Base-by-base conservation (phyloP, 2,113 vertebrate species). In the Bothrops jararaca region DNA sequence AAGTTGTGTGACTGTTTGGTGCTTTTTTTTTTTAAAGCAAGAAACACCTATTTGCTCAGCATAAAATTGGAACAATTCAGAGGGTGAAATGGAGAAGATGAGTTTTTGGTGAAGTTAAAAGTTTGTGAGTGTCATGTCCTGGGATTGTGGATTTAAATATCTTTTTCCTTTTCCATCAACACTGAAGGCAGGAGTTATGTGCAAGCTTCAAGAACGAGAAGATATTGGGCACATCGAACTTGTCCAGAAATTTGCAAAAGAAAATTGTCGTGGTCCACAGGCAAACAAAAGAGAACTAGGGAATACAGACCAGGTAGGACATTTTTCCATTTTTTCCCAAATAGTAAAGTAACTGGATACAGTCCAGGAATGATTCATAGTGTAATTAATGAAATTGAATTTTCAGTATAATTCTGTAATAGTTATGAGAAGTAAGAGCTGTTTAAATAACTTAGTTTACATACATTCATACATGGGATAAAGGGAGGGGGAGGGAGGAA, bases 111-210 rank as follows among this genome's bases (percentile, higher is more conserved):
- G 95, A 97, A 92, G 93, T 85, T 96, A 92, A 96, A 94, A 95
- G 95, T 1, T 60, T 89, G 90, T 89, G 0, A 5, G 90, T 96
- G 97, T 93, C 96, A 99, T 99, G 98, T 98, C 98, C 96, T 99
- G 99, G 98, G 99, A 99, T 50, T 99, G 99, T 96, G 99, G 99
- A 96, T 98, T 99, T 95, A 99, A 97, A 97, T 98, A 98, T 97
- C 97, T 99, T 94, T 99, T 99, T 95, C 98, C 98, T 95, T 97
- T 98, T 96, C 96, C 99, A 97, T 98, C 98, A 95, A 98, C 97
- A 91, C 96, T 99, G 94, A 99, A 99, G 98, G 97, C 98, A 97
- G 98, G 98, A 95, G 95, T 98, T 93, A 98, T 99, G 96, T 99
- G 99, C 97, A 98, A 98, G 93, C 96, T 98, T 92, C 98, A 97